Evolutionary conservation across 2,888 invertebrate genomes (phyloP).

Genomic region (Hypsopygia costalis): DNA sequence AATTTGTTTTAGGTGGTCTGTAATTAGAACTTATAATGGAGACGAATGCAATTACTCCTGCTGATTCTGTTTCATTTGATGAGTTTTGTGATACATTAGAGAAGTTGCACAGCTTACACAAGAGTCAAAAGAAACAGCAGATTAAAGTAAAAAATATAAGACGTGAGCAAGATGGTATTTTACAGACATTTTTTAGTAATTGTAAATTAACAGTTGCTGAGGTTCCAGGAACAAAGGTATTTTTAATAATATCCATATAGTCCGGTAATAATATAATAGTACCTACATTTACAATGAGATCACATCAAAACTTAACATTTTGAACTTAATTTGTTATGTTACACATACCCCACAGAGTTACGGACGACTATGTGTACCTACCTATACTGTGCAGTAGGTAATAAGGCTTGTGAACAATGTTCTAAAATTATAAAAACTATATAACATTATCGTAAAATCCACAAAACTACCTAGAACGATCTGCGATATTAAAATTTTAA

Average conservation of each 20-base stretch:
- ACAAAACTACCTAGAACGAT: too few species aligned
- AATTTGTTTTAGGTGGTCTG: background rate
- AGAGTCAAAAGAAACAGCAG: conserved; percentile 9
- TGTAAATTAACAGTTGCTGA: conserved; percentile 58
- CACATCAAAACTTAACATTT: too few species aligned
- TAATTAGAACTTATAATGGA: conserved; percentile 1
- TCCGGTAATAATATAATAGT: too few species aligned
- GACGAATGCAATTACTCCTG: conserved; percentile 25
- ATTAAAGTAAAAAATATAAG: conserved; percentile 50
- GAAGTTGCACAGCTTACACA: conserved; percentile 57
- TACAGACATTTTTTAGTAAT: conserved; percentile 69
- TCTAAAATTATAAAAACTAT: too few species aligned
- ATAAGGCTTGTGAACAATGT: too few species aligned
- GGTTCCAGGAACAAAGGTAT: conserved; percentile 55
- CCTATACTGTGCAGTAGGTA: too few species aligned
- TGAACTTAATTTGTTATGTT: too few species aligned
- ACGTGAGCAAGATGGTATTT: conserved; percentile 65
- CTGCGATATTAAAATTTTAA: too few species aligned
- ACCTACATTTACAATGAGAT: too few species aligned
- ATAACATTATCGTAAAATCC: too few species aligned
- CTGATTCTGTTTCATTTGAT: conserved; percentile 67
- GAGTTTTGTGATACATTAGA: conserved; percentile 83
- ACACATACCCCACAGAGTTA: too few species aligned
- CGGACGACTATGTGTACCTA: too few species aligned
- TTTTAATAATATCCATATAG: conserved; percentile 1